Evolutionary conservation across 92 coral and sea anemone species (phyloP), one percentile per base, ranked within the genome.

Genomic region (Parazoanthus darwini): DNA sequence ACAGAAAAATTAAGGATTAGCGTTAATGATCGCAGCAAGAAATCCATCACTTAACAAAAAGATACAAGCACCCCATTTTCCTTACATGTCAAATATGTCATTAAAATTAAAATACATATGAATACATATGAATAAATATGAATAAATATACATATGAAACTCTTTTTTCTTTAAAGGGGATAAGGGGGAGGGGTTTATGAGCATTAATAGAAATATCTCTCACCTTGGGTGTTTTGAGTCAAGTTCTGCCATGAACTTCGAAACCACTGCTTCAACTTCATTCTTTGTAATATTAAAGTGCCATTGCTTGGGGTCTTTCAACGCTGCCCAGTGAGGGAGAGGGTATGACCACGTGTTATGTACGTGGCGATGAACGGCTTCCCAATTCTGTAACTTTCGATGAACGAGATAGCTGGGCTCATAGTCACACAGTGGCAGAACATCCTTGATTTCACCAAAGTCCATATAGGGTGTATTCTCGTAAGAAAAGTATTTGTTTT

Each of bases 171-270:
- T 29, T 29, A 29, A 29, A 29, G 33, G 33, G 33, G 33, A 29
- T 29, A 29, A 29, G 11, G 8, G 77, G 33, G 42, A 8, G 1
- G 42, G 51, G 51, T 48, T 48, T 1, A 48, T 48, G 51, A 11
- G 42, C 4, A 39, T 48, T 44, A 44, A 9, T 5, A 10, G 51
- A 48, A 48, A 48, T 11, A 48, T 48, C 1, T 48, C 85, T 80
- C 6, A 80, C 85, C 85, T 80, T 80, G 85, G 85, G 48, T 80
- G 46, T 54, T 80, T 80, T 29, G 85, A 80, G 20, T 58, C 44
- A 16, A 80, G 73, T 80, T 80, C 73, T 80, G 85, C 85, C 68
- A 80, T 58, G 39, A 80, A 80, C 73, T 80, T 80, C 33, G 85
- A 54, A 80, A 58, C 72, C 43, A 80, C 66, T n/a, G 70, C 26